These are phyloP conservation scores for Acrobasis repandana DNA, from an alignment of 2,888 invertebrate species.

Conservation along the genomic window DNA sequence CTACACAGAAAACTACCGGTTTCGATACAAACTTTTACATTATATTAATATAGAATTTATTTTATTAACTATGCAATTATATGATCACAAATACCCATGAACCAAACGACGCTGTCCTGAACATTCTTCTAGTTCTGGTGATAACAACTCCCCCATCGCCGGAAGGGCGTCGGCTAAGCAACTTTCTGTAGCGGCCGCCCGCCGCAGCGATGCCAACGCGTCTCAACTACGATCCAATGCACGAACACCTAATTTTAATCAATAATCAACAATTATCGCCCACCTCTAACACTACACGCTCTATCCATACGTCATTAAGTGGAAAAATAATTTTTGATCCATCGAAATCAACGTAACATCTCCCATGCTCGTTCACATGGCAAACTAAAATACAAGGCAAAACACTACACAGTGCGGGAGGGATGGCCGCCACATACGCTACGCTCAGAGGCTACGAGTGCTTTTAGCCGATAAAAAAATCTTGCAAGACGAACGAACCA, in stretches of 20 bases:
- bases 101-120: slow-evolving; percentile 73
- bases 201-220: slow-evolving; percentile 36
- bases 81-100: slow-evolving; percentile 79
- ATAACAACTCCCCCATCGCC: slow-evolving; percentile 63
- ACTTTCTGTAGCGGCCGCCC: slow-evolving; percentile 7
- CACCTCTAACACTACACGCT: slow-evolving; percentile 79
- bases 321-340: slow-evolving; percentile 81
- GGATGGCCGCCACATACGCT: slow-evolving; percentile 25
- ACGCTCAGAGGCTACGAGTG: too few species aligned
- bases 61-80: slow-evolving; percentile 76
- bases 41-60: slow-evolving; percentile 70
- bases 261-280: slow-evolving; percentile 83
- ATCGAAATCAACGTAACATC: slow-evolving; percentile 73
- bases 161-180: slow-evolving; percentile 29
- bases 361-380: slow-evolving; percentile 65
- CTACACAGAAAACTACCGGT: slow-evolving; percentile 59
- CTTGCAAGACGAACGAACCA: too few species aligned
- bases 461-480: too few species aligned
- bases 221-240: slow-evolving; percentile 70
- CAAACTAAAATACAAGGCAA: slow-evolving; percentile 72
- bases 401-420: slow-evolving; percentile 37
- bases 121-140: slow-evolving; percentile 60
- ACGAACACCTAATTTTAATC: slow-evolving; percentile 80
- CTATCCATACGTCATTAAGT: slow-evolving; percentile 73
- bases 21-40: slow-evolving; percentile 63